phyloP scores from a whole-genome alignment of 2,888 invertebrate genomes.

The Gymnoscelis rufifasciata region DNA sequence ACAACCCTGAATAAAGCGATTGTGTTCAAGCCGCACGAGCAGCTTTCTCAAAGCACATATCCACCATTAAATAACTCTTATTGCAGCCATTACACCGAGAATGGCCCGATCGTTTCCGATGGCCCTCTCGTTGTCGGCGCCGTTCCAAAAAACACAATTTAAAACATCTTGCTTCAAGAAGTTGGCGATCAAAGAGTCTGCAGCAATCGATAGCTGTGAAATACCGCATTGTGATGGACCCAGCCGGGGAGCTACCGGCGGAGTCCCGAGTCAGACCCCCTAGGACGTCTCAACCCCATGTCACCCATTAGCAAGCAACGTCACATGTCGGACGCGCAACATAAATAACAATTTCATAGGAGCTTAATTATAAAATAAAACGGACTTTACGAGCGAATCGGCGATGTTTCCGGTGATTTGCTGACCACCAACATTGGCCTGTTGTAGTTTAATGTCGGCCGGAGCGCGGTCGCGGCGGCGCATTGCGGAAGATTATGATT shows the following conservation, averaged over 20 bases:
- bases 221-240: no score
- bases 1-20: no score
- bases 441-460: conserved; percentile 23
- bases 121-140: conserved; percentile 11
- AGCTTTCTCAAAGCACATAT: no score
- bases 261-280: no score
- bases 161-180: no score
- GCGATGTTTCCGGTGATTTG: conserved; percentile 30
- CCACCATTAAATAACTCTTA: conserved; percentile 12
- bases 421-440: conserved; percentile 29
- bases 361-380: conserved; percentile 27
- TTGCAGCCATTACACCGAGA: conserved; percentile 11
- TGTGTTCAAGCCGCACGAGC: no score
- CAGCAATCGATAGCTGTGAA: not conserved
- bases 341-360: conserved; percentile 26
- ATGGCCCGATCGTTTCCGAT: conserved; percentile 16
- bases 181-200: not conserved
- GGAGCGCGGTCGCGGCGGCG: conserved; percentile 20
- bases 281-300: conserved; percentile 7
- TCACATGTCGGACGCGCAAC: conserved; percentile 14
- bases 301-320: conserved; percentile 15
- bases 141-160: conserved; percentile 16
- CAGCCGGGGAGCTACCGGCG: no score
- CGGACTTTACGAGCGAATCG: conserved; percentile 24
- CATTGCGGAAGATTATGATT: conserved; percentile 30